Evolutionary conservation across 2,113 vertebrate genomes (phyloP).

Genomic region (Empidonax alnorum): DNA sequence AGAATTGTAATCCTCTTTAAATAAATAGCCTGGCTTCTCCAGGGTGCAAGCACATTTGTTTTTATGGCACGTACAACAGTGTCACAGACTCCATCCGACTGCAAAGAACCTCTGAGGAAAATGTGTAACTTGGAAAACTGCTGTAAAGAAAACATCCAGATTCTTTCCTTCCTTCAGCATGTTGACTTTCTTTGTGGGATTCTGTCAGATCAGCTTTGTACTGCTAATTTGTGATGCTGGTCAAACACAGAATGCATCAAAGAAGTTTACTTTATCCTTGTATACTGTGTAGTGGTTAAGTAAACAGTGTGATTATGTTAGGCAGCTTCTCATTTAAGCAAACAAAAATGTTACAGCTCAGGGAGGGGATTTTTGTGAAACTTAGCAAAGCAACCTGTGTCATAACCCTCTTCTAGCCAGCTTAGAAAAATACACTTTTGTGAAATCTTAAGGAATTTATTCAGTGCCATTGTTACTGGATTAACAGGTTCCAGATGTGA

Average conservation of each 20-base stretch:
- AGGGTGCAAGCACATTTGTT: background rate
- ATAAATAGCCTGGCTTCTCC: background rate
- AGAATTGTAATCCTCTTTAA: background rate
- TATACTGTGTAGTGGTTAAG: background rate
- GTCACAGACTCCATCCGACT: background rate
- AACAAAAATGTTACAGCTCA: background rate
- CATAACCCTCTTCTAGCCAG: background rate
- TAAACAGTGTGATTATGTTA: background rate
- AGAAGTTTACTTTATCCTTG: constrained; percentile 4
- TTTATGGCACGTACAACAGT: background rate
- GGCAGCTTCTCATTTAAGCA: background rate
- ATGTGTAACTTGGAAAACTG: background rate
- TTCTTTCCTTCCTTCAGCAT: background rate
- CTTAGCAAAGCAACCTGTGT: background rate
- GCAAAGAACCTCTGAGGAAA: background rate
- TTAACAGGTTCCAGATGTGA: background rate
- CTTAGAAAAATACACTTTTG: background rate
- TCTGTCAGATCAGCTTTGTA: constrained; percentile 23
- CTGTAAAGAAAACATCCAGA: constrained; percentile 21
- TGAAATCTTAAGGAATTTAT: background rate
- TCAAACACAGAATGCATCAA: background rate
- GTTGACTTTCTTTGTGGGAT: background rate
- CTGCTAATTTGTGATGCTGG: background rate
- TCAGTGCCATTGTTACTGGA: background rate
- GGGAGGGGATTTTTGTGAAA: background rate